These are phyloP conservation scores for Abrostola tripartita DNA, from an alignment of 2,888 invertebrate species.

Conservation along the genomic window DNA sequence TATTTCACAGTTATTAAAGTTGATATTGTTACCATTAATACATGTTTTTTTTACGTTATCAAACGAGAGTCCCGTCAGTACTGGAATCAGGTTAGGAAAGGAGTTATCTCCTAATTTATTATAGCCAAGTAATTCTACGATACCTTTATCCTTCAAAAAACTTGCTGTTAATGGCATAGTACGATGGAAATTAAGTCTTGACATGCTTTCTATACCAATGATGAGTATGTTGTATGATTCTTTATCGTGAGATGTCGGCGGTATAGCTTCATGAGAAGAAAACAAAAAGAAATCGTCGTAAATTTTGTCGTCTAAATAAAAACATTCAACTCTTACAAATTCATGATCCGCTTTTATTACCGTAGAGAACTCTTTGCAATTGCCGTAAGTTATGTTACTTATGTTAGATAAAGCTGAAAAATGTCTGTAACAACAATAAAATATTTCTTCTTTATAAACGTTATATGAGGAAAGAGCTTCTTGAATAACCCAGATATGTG, in stretches of 20 bases:
- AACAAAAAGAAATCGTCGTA: conserved; percentile 61
- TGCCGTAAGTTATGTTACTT: conserved; percentile 49
- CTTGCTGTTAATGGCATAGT: conserved; percentile 92
- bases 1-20: conserved; percentile 92
- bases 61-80: conserved; percentile 91
- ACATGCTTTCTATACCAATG: conserved; percentile 94
- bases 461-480: conserved; percentile 46
- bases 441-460: conserved; percentile 33
- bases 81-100: conserved; percentile 94
- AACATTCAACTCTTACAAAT: conserved; percentile 84
- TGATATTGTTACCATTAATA: conserved; percentile 81
- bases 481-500: conserved; percentile 60
- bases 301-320: conserved; percentile 83
- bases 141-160: conserved; percentile 88
- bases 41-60: conserved; percentile 89
- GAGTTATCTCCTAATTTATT: conserved; percentile 98
- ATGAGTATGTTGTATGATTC: conserved; percentile 90
- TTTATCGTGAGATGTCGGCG: conserved; percentile 3
- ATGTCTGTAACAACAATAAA: conserved; percentile 60
- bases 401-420: conserved; percentile 47
- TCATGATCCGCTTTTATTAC: conserved; percentile 53
- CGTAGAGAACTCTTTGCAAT: conserved; percentile 55
- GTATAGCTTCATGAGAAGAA: conserved; percentile 10
- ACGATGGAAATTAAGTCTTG: conserved; percentile 93
- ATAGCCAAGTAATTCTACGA: conserved; percentile 94